Evolutionary conservation across 2,888 invertebrate species (phyloP).

Genomic region (Spisula solida): DNA sequence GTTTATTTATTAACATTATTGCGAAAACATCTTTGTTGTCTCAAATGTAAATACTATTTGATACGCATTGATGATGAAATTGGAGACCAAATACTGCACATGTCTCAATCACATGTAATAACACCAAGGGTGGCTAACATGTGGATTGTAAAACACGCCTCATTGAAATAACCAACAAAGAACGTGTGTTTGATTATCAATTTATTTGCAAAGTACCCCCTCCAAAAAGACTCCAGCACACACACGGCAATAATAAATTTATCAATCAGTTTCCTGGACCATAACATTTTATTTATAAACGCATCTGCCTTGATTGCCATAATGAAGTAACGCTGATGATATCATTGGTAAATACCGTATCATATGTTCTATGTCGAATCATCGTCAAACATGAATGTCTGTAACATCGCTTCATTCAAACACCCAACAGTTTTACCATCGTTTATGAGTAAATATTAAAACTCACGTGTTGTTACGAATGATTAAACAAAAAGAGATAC

Average conservation of each 20-base stretch:
- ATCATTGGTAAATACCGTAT: conserved; percentile 17
- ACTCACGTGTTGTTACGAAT: conserved; percentile 1
- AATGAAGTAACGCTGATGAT: neutral
- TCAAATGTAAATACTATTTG: conserved; percentile 1
- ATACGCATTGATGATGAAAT: neutral
- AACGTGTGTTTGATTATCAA: conserved; percentile 17
- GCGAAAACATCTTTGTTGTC: neutral
- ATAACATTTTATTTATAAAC: conserved; percentile 20
- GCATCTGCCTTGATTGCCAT: conserved; percentile 7
- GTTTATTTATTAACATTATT: neutral
- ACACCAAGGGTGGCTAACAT: neutral
- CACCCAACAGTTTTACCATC: conserved; percentile 4
- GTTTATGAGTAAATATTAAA: neutral
- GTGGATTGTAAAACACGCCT: neutral
- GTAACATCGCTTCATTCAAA: neutral
- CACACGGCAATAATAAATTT: conserved; percentile 18
- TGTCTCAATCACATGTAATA: neutral
- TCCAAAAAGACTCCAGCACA: neutral
- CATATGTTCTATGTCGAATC: conserved; percentile 10
- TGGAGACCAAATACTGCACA: neutral
- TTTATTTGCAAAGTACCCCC: conserved; percentile 1
- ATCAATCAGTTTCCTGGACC: conserved; percentile 9
- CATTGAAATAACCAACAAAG: neutral
- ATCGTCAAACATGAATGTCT: neutral
- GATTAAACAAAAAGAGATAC: conserved; percentile 18